Base-by-base conservation (phyloP, 2,888 invertebrate species). In the Agrochola circellaris region DNA sequence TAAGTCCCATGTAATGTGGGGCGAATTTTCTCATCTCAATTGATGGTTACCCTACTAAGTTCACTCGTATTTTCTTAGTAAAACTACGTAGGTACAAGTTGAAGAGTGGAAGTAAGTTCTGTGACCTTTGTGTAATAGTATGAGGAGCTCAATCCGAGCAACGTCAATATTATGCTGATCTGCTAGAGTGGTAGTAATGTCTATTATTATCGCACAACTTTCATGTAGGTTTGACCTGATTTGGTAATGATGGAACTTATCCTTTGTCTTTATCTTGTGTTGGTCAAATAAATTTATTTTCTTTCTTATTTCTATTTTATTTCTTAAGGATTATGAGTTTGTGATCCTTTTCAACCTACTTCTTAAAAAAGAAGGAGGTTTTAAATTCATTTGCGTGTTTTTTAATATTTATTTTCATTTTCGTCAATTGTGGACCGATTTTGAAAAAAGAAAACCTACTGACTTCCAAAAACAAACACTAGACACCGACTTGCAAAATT, bases 81-180 rank as follows among this genome's bases (percentile, higher is more conserved):
- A n/a, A 79, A 66, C 60, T 75, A 38, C 30, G 38, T 74, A 30
- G 15, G 20, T 9, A 15, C 13, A 70, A 83, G 79, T 81, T 83
- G 78, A 17, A 66, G 79, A 45, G 56, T 61, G 61, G n/a, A 71
- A 67, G 34, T 70, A 64, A 15, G 45, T 58, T 45, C 13, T 0
- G 56, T 66, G 84, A 70, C 56, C 66, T 84, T 66, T 23, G 45
- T 84, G n/a, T 56, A 17, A 66, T 45, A 71, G n/a, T 71, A 62
- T n/a, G 51, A 23, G 45, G n/a, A 78, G 4, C 26, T 62, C 66
- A 20, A 67, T 45, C 56, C 38, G 34, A 73, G n/a, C n/a, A 13
- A 15, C 42, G 34, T 67, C 81, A 79, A 83, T 71, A 81, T 72
- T 81, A 72, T 71, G 61, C 51, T 79, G 58, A 79, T 79, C 72